Evolutionary conservation across 2,113 vertebrate species (phyloP).

Genomic region (Ictalurus punctatus): DNA sequence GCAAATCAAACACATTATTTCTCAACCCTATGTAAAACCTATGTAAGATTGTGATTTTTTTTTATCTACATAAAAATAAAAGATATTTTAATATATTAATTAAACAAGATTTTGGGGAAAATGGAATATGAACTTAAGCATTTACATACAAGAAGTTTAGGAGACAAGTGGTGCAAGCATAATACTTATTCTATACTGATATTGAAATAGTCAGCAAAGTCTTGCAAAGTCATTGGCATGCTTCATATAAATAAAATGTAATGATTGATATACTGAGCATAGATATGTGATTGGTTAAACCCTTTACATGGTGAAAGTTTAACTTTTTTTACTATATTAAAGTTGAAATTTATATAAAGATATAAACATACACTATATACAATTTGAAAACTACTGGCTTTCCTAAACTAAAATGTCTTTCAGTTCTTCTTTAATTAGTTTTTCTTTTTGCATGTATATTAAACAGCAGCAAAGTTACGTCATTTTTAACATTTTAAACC

Average conservation of each 20-base stretch:
- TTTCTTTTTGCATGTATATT: not conserved
- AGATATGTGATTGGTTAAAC: not conserved
- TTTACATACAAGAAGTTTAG: not conserved
- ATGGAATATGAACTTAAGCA: not conserved
- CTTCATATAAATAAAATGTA: not conserved
- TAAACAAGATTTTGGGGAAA: not conserved
- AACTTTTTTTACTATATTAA: not conserved
- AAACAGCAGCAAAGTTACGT: not conserved
- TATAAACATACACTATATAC: not conserved
- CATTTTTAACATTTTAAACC: not conserved
- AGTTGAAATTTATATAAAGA: not conserved
- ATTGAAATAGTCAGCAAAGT: not conserved
- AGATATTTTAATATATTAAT: slow-evolving; percentile 11
- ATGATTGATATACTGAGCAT: not conserved
- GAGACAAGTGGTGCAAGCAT: not conserved
- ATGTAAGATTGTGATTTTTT: not conserved
- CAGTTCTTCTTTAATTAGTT: too few relatives aligned
- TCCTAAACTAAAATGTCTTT: not conserved
- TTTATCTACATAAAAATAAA: not conserved
- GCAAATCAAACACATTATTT: slow-evolving; percentile 1
- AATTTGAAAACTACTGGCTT: not conserved
- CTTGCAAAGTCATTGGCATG: not conserved
- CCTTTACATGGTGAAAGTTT: too few relatives aligned
- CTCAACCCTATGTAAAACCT: not conserved
- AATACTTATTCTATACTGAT: not conserved